phyloP scores from a whole-genome alignment of 2,888 invertebrate species.

The Disparrhopalites patrizii region DNA sequence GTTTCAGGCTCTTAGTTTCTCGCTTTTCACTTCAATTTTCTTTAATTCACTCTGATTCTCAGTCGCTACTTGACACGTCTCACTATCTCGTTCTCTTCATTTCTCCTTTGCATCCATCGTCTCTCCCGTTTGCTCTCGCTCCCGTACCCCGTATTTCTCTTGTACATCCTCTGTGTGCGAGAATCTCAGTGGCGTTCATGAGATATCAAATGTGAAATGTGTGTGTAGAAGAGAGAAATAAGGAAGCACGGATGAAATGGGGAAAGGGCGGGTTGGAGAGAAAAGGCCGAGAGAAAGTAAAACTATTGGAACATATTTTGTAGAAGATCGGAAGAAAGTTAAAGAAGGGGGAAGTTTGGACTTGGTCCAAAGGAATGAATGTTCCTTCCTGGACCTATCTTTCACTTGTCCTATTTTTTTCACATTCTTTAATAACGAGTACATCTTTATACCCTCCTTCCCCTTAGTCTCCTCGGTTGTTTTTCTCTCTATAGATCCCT shows the following conservation, averaged over 20 bases:
- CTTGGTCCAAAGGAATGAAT: neutral
- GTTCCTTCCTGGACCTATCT: neutral
- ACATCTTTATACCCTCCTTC: neutral
- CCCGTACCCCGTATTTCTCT: neutral
- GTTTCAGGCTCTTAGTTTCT: too few relatives aligned
- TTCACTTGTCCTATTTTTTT: slow-evolving; percentile 7
- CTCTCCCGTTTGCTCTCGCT: slow-evolving; percentile 1
- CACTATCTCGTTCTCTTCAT: neutral
- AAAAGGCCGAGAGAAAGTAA: neutral
- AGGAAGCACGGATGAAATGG: too few relatives aligned
- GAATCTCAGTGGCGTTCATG: neutral
- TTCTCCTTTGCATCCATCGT: neutral
- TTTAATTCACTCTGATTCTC: neutral
- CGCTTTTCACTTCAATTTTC: too few relatives aligned
- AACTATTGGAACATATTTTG: slow-evolving; percentile 4
- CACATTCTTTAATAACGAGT: neutral
- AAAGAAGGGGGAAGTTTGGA: neutral
- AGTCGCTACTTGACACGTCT: neutral
- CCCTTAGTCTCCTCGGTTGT: neutral
- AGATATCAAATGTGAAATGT: neutral
- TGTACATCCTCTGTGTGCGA: neutral
- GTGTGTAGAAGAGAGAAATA: neutral
- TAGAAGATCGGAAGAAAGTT: neutral
- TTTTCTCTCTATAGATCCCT: neutral
- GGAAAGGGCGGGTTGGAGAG: neutral